Conservation (phyloP, 1,140 invertebrate genomes). For the Drosophila dunni region DNA sequence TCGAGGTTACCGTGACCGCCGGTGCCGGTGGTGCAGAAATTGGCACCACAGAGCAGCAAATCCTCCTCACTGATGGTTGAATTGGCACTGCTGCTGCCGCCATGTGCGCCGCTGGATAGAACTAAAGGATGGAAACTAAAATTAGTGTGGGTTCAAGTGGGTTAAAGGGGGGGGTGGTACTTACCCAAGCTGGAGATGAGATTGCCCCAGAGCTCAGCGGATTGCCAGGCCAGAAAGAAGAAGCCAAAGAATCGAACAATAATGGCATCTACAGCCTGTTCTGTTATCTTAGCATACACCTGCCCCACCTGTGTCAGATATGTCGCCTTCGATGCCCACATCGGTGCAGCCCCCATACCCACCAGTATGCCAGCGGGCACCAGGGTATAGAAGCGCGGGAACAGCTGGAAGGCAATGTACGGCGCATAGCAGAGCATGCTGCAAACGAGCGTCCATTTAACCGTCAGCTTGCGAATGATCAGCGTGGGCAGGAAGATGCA, state of each 20-base stretch:
- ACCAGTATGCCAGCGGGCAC: conserved; percentile 95
- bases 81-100: conserved; percentile 85
- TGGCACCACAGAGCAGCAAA: conserved; percentile 90
- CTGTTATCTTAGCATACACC: conserved; percentile 94
- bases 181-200: conserved; percentile 94
- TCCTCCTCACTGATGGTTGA: conserved; percentile 85
- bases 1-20: conserved; percentile 89
- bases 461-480: conserved; percentile 94
- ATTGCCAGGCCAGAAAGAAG: conserved; percentile 99
- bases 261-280: conserved; percentile 94
- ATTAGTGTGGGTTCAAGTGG: neutral
- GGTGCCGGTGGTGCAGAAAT: conserved; percentile 90
- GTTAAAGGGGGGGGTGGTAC: neutral
- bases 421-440: conserved; percentile 96
- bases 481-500: conserved; percentile 97
- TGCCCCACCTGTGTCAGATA: conserved; percentile 97
- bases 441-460: conserved; percentile 97
- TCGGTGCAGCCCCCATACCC: conserved; percentile 96
- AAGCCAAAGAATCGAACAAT: conserved; percentile 98
- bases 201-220: conserved; percentile 97
- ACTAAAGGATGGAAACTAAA: conserved; percentile 82
- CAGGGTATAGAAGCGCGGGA: conserved; percentile 94
- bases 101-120: conserved; percentile 90
- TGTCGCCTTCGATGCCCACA: conserved; percentile 98
- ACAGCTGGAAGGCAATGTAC: conserved; percentile 97